Conservation (phyloP, 1,140 invertebrate species). For the Muscidifurax raptorellus region DNA sequence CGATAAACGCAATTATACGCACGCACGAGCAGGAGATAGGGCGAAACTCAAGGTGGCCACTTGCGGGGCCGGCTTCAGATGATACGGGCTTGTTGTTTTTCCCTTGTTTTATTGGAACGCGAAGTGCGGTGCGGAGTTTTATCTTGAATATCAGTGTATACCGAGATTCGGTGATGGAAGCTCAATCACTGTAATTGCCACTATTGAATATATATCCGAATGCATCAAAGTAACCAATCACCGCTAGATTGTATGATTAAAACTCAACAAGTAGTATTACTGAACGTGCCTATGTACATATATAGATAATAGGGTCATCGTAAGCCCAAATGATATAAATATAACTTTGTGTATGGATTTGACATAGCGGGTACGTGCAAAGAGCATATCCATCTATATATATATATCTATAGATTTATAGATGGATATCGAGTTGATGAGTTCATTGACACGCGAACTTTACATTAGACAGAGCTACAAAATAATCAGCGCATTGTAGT, state of each 20-base stretch:
- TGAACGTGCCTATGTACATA: not conserved
- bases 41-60: constrained; percentile 34
- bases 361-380: not conserved
- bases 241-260: not conserved
- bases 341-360: too few species aligned
- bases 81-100: not conserved
- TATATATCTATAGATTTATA: not conserved
- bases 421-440: not conserved
- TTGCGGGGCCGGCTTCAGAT: not conserved
- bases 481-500: not conserved
- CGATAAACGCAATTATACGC: constrained; percentile 53
- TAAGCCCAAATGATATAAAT: too few species aligned
- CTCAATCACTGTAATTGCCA: too few species aligned
- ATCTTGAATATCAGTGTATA: too few species aligned
- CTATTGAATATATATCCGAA: too few species aligned
- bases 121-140: too few species aligned
- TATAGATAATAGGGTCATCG: too few species aligned
- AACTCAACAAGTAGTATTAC: not conserved
- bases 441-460: not conserved
- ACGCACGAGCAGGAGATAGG: constrained; percentile 40
- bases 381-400: too few species aligned
- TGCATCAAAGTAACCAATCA: not conserved
- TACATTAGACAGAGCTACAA: not conserved
- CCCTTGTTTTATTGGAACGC: not conserved
- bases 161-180: too few species aligned